A percentile compares a stretch with the other conserved stretches of the same genome.
Conservation (phyloP, 2,888 invertebrate species). For the Norana najaformis region DNA sequence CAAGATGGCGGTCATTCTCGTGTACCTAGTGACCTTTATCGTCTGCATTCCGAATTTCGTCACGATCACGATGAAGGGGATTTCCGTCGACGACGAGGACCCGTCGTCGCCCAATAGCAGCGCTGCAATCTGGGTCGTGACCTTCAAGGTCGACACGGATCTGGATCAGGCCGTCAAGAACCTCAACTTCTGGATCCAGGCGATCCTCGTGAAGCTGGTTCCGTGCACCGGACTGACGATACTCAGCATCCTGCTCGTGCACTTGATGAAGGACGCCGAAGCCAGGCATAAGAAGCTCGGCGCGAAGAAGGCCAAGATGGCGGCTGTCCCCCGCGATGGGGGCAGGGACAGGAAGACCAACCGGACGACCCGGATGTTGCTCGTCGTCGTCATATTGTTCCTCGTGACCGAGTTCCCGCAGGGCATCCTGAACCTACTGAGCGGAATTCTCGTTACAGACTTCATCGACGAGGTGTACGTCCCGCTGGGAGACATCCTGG, state of each 20-base stretch:
- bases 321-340: conserved; percentile 30
- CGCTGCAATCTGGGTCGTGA: conserved; percentile 54
- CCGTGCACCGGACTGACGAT: conserved; percentile 86
- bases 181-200: conserved; percentile 88
- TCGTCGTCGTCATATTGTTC: conserved; percentile 86
- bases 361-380: conserved; percentile 85
- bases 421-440: conserved; percentile 74
- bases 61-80: conserved; percentile 59
- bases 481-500: conserved; percentile 76
- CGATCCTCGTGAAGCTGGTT: conserved; percentile 86
- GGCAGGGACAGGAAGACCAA: conserved; percentile 63
- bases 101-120: background rate
- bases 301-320: background rate
- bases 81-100: background rate
- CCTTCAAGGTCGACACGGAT: conserved; percentile 65
- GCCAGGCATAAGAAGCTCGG: conserved; percentile 53
- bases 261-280: conserved; percentile 62
- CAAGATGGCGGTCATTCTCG: conserved; percentile 74
- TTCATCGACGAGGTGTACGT: conserved; percentile 71
- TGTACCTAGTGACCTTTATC: conserved; percentile 53
- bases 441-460: conserved; percentile 70
- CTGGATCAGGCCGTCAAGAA: conserved; percentile 53
- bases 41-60: conserved; percentile 60
- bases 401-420: conserved; percentile 88
- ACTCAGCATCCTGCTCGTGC: conserved; percentile 62